A percentile compares a stretch with the other conserved stretches of the same genome.
These are phyloP conservation scores for Cylindroiulus punctatus DNA, from an alignment of 2,888 invertebrate species.

Conservation along the genomic window DNA sequence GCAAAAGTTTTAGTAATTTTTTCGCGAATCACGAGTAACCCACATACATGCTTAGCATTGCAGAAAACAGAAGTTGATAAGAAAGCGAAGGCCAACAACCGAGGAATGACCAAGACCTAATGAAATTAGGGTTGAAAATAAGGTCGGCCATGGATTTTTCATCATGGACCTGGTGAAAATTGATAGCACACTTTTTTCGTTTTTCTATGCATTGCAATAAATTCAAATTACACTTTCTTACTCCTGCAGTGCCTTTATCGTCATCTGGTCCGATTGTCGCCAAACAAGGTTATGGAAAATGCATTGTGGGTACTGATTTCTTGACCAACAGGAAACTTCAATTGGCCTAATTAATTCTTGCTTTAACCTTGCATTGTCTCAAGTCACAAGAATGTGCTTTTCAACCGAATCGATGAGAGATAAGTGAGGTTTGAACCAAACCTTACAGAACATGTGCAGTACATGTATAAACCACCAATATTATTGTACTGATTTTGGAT, in stretches of 20 bases:
- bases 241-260: neutral
- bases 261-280: neutral
- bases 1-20: neutral
- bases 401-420: neutral
- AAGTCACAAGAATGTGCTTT: neutral
- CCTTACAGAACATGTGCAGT: no score
- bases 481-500: no score
- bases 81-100: neutral
- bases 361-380: neutral
- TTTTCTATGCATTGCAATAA: neutral
- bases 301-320: neutral
- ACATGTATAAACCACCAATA: no score
- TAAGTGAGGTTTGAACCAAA: neutral
- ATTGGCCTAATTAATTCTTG: neutral
- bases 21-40: neutral
- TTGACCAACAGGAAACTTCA: constrained; percentile 34
- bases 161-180: neutral
- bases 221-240: neutral
- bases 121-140: constrained; percentile 8
- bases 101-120: constrained; percentile 34
- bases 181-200: neutral
- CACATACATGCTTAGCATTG: neutral
- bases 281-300: neutral
- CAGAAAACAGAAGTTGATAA: neutral
- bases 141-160: neutral